Percentiles rank a stretch among this genome's conserved stretches.
Evolutionary conservation across 2,888 invertebrate species (phyloP).

Genomic region (Eupithecia insigniata): DNA sequence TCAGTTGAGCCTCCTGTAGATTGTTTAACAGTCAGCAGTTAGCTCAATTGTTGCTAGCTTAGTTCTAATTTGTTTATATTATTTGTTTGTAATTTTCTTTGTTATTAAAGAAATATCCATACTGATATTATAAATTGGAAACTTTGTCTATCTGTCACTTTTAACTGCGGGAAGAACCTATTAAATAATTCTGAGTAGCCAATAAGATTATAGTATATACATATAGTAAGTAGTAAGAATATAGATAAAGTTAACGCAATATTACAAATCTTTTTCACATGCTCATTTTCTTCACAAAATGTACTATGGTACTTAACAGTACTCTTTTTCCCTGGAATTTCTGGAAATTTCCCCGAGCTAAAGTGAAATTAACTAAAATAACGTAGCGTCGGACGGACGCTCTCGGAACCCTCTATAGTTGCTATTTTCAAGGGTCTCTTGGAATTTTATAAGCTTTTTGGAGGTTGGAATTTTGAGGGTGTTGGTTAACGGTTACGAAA

Average conservation of each 20-base stretch:
- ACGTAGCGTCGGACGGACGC: constrained; percentile 17
- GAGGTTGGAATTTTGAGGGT: constrained; percentile 40
- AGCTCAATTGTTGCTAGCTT: no score
- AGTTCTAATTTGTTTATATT: no score
- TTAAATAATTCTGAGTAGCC: not conserved
- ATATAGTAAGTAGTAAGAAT: no score
- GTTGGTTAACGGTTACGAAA: constrained; percentile 25
- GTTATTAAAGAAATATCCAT: no score
- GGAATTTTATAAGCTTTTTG: constrained; percentile 43
- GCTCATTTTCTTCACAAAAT: constrained; percentile 18
- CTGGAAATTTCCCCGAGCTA: constrained; percentile 29
- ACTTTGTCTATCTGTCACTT: no score
- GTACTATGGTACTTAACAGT: not conserved
- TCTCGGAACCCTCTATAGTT: constrained; percentile 33
- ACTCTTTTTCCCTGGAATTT: constrained; percentile 33
- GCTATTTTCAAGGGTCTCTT: constrained; percentile 44
- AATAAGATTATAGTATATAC: no score
- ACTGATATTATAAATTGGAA: no score
- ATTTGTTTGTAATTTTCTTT: no score
- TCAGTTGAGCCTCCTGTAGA: no score
- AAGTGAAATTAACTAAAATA: constrained; percentile 48
- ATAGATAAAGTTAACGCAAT: not conserved
- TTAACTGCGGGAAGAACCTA: not conserved
- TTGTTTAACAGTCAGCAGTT: no score
- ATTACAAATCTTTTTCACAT: constrained; percentile 38